Evolutionary conservation across 2,113 vertebrate species (phyloP).

Genomic region (Megaceryle maxima): DNA sequence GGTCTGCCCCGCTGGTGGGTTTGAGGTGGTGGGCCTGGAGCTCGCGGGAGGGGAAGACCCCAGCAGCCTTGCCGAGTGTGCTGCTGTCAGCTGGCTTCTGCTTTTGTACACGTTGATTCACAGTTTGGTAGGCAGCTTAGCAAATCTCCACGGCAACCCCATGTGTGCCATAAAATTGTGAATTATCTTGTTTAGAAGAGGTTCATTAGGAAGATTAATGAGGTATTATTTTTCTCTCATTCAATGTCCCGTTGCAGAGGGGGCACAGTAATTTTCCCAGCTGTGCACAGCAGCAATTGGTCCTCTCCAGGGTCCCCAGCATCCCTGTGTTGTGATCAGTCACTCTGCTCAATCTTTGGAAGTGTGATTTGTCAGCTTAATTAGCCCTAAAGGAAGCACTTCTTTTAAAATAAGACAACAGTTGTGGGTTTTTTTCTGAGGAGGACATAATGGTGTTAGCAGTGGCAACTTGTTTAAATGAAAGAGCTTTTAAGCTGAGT

Average conservation of each 20-base stretch:
- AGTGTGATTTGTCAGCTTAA: slow-evolving; percentile 69
- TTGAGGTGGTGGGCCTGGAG: rapidly evolving
- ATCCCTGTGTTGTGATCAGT: neutral
- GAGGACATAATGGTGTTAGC: slow-evolving; percentile 54
- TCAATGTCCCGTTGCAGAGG: neutral
- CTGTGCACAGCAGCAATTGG: neutral
- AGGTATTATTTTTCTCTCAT: neutral
- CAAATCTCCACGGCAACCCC: slow-evolving; percentile 20
- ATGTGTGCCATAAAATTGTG: neutral
- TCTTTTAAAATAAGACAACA: slow-evolving; percentile 64
- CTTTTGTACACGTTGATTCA: neutral
- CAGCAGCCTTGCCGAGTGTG: rapidly evolving
- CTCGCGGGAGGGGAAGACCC: neutral
- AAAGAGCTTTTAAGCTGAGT: slow-evolving; percentile 13
- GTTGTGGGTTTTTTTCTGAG: slow-evolving; percentile 35
- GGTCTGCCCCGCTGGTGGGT: rapidly evolving
- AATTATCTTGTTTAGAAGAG: slow-evolving; percentile 35
- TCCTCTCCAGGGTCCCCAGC: neutral
- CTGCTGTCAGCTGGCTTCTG: neutral
- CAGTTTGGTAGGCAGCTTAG: neutral
- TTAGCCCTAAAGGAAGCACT: slow-evolving; percentile 73
- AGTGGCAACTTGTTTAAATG: slow-evolving; percentile 48
- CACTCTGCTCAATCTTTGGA: slow-evolving; percentile 23
- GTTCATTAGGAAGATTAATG: slow-evolving; percentile 55
- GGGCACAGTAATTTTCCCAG: slow-evolving; percentile 30